Base-by-base conservation (phyloP, 1,140 invertebrate species). In the Sipha flava region DNA sequence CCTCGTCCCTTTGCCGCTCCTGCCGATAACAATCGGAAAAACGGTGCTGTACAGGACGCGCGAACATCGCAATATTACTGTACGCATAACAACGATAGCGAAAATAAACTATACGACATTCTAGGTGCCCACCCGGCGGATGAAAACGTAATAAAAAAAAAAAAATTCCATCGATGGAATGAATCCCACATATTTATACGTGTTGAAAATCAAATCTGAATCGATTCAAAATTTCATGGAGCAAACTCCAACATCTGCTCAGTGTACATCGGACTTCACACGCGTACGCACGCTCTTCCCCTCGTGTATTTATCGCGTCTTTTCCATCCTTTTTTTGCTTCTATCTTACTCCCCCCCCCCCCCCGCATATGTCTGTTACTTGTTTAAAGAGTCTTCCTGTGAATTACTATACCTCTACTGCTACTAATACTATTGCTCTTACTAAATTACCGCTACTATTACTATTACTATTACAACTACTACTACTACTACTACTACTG, bases 371-470 rank as follows among this genome's bases (percentile, higher is more conserved):
- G 21, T 23, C 37, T 43, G 23, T 70, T 23, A 18, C 14, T 59
- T 52, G 73, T 77, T 77, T 77, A 77, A 57, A 57, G 29, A 52
- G 49, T 43, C 52, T 77, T 77, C 49, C 73, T 34, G 52, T 23
- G 7, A 4, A 77, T 77, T 16, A 40, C 73, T 16, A 72, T 7
- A 18, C 45, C n/a, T 29, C 29, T 52, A n/a, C 12, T 52, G 34
- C 47, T 14, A 16, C 26, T 21, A 49, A 2, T 26, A 18, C 64
- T 26, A 52, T n/a, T n/a, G n/a, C n/a, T n/a, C n/a, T n/a, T n/a
- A n/a, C n/a, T n/a, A n/a, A n/a, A n/a, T n/a, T n/a, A n/a, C n/a
- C n/a, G n/a, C 26, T 29, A 72, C 43, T 31, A 49, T 26, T 10
- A 49, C 59, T 37, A 34, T 31, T 21, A 34, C 29, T 37, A 37